A percentile compares a stretch with the other conserved stretches of the same genome.
These are phyloP conservation scores for Chelonia mydas DNA, from an alignment of 2,797 vertebrate species.

Conservation along the genomic window DNA sequence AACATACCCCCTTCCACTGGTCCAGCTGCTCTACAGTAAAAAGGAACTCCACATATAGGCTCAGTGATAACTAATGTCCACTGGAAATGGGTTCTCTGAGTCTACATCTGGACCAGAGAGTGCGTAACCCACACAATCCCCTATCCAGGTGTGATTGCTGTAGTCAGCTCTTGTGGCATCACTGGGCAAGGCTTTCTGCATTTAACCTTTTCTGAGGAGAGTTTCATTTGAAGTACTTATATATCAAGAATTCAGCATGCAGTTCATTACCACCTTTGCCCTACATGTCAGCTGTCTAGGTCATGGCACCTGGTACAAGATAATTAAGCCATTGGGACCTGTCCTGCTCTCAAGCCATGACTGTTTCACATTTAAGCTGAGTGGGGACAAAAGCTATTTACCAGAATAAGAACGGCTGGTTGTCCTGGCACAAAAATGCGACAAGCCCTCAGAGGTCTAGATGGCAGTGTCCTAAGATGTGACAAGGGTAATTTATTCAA, in stretches of 20 bases:
- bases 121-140: fast-evolving
- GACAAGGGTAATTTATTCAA: background rate
- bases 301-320: background rate
- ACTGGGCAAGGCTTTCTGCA: background rate
- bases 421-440: background rate
- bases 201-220: background rate
- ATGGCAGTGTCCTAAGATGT: background rate
- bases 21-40: fast-evolving
- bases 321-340: conserved; percentile 43
- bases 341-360: conserved; percentile 47
- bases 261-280: conserved; percentile 20
- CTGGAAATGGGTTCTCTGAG: fast-evolving
- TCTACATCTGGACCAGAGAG: fast-evolving
- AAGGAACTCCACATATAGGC: background rate
- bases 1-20: background rate
- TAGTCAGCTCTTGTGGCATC: background rate
- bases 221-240: fast-evolving
- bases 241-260: fast-evolving
- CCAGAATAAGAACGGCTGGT: background rate
- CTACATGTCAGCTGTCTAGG: conserved; percentile 52
- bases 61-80: background rate
- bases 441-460: background rate
- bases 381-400: background rate
- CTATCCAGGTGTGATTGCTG: background rate
- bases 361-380: background rate